phyloP scores from a whole-genome alignment of 2,797 vertebrate species.

The Heterohyrax brucei region DNA sequence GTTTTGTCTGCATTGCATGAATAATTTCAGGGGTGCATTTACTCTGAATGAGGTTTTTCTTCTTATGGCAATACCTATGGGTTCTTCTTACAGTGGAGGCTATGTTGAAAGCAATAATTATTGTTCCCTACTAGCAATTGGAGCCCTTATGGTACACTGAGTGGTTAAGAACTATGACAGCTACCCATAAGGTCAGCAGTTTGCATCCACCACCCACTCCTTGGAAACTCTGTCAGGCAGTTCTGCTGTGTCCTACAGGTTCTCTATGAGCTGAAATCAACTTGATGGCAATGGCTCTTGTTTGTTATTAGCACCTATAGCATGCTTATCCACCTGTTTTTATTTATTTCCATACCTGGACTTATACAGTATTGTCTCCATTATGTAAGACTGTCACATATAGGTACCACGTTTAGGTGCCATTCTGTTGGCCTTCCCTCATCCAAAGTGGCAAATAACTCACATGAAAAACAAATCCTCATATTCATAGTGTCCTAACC shows the following conservation, averaged over 20 bases:
- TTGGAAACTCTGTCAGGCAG: too few species aligned
- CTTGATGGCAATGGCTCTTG: accelerated
- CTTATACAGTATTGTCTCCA: background rate
- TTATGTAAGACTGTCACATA: background rate
- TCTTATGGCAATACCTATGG: constrained; percentile 54
- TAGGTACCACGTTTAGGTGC: accelerated
- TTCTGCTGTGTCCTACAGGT: too few species aligned
- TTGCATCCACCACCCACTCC: too few species aligned
- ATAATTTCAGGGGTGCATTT: constrained; percentile 62
- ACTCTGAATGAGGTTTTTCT: constrained; percentile 68
- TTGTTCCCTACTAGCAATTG: background rate
- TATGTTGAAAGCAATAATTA: constrained; percentile 29
- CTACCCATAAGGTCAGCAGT: too few species aligned
- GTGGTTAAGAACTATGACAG: too few species aligned
- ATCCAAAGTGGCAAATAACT: background rate
- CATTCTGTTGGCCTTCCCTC: too few species aligned
- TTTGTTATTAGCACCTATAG: constrained; percentile 53
- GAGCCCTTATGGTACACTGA: background rate
- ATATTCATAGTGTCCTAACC: background rate
- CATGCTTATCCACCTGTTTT: background rate
- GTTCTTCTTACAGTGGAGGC: constrained; percentile 17
- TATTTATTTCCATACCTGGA: background rate
- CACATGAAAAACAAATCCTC: background rate
- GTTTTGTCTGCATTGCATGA: background rate
- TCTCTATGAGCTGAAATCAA: too few species aligned